A percentile compares a stretch with the other conserved stretches of the same genome.
These are phyloP conservation scores for Emydocephalus ijimae DNA, from an alignment of 2,113 vertebrate genomes.

Conservation along the genomic window DNA sequence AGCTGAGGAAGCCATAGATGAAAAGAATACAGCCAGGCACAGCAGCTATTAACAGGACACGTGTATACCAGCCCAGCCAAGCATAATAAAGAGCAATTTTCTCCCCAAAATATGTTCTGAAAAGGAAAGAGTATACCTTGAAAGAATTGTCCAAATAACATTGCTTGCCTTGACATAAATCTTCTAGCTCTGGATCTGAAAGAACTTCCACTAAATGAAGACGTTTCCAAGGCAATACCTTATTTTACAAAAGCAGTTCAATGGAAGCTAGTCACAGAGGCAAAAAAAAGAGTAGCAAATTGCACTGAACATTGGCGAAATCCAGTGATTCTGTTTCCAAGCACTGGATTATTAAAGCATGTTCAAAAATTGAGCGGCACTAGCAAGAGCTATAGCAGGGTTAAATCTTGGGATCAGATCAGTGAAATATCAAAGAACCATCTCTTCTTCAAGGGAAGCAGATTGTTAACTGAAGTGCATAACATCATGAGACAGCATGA, in stretches of 20 bases:
- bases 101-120: constrained; percentile 88
- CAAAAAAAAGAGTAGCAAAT: not conserved
- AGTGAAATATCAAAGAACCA: not conserved
- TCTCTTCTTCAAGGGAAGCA: not conserved
- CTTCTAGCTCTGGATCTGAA: not conserved
- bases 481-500: not conserved
- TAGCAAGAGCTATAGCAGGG: not conserved
- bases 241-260: not conserved
- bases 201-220: not conserved
- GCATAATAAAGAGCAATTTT: constrained; percentile 90
- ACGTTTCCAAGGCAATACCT: not conserved
- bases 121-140: not conserved
- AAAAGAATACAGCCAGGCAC: constrained; percentile 70
- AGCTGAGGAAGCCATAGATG: constrained; percentile 77
- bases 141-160: not conserved
- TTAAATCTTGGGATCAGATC: not conserved
- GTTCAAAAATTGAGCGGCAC: not conserved
- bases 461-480: not conserved
- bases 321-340: not conserved
- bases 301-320: not conserved
- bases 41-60: constrained; percentile 76
- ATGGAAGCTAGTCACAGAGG: not conserved
- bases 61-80: constrained; percentile 93
- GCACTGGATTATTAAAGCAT: not conserved
- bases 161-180: not conserved